Evolutionary conservation across 2,797 vertebrate species (phyloP).

Genomic region (Thalassophryne amazonica): DNA sequence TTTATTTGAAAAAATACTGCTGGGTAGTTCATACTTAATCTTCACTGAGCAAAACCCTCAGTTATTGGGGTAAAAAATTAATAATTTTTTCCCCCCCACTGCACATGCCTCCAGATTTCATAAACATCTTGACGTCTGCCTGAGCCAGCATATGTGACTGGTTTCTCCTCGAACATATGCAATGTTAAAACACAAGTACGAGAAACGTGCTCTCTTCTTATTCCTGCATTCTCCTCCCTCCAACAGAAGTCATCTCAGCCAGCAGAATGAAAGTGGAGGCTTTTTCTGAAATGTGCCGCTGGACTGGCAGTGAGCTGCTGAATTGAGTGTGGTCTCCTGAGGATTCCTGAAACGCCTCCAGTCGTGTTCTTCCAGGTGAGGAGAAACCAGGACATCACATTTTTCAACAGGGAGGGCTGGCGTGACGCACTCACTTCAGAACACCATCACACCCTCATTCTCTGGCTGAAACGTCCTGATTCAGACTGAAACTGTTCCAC

Average conservation of each 20-base stretch:
- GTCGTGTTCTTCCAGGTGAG: slow-evolving; percentile 43
- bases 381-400: slow-evolving; percentile 15
- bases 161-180: no score
- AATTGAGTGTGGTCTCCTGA: slow-evolving; percentile 55
- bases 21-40: no score
- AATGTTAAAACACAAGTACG: no score
- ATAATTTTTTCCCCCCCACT: no score
- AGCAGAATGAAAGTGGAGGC: slow-evolving; percentile 27
- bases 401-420: not conserved
- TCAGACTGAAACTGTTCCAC: not conserved
- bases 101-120: no score
- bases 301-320: slow-evolving; percentile 31
- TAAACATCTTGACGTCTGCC: no score
- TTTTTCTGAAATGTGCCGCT: slow-evolving; percentile 45
- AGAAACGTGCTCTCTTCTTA: slow-evolving; percentile 22
- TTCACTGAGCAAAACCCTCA: no score
- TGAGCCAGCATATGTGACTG: no score
- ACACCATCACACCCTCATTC: not conserved
- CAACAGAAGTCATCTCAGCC: slow-evolving; percentile 41
- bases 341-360: slow-evolving; percentile 41
- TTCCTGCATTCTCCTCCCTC: slow-evolving; percentile 26
- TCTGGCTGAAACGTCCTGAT: slow-evolving; percentile 7
- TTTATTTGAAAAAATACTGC: no score
- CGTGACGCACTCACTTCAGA: slow-evolving; percentile 27
- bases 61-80: no score